Evolutionary conservation across 2,113 vertebrate genomes (phyloP).

Genomic region (Psephotus haematonotus): DNA sequence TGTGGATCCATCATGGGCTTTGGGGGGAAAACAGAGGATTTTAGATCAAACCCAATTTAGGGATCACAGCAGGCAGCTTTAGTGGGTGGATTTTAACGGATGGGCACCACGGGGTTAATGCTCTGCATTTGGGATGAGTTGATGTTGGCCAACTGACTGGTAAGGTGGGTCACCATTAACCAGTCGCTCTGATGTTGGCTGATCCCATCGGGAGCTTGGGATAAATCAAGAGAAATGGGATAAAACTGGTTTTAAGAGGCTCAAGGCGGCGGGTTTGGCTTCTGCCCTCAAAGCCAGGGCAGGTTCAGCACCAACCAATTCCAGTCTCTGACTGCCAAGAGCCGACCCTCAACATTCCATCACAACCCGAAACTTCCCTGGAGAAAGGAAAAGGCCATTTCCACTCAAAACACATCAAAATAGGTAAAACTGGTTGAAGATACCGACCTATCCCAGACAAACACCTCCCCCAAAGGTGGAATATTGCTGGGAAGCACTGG

Average conservation of each 20-base stretch:
- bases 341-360: background rate
- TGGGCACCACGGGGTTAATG: background rate
- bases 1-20: background rate
- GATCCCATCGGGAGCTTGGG: rapidly evolving
- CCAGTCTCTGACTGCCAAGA: rapidly evolving
- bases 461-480: background rate
- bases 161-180: rapidly evolving
- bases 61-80: background rate
- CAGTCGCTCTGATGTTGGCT: rapidly evolving
- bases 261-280: rapidly evolving
- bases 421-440: rapidly evolving
- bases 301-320: background rate
- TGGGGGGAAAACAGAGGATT: background rate
- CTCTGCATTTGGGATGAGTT: background rate
- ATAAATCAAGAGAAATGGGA: background rate
- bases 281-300: background rate
- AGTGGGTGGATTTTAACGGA: rapidly evolving
- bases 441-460: background rate
- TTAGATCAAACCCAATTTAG: rapidly evolving
- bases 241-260: background rate
- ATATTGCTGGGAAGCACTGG: rapidly evolving
- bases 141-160: background rate
- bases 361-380: background rate
- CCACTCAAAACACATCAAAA: background rate
- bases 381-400: background rate